Evolutionary conservation across 2,113 vertebrate species (phyloP).

Genomic region (Synodontis membranacea): DNA sequence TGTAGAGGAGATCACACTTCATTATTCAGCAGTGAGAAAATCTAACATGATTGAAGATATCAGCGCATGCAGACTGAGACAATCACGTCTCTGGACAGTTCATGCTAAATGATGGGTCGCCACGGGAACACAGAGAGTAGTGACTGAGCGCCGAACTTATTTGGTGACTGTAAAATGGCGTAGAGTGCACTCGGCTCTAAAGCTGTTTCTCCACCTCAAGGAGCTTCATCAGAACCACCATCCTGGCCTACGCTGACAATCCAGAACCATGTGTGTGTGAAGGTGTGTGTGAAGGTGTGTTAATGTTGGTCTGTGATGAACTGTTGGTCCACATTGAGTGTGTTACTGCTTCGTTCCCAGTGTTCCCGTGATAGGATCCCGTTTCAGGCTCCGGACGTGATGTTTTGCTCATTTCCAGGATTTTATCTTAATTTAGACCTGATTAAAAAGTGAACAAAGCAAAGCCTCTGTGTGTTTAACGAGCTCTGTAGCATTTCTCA

Average conservation of each 20-base stretch:
- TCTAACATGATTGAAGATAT: not conserved
- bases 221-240: not conserved
- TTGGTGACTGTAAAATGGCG: not conserved
- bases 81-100: not conserved
- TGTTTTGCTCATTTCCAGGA: not conserved
- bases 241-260: not conserved
- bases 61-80: not conserved
- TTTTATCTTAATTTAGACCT: not conserved
- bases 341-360: not conserved
- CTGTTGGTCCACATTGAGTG: not conserved
- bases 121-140: not conserved
- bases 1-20: not conserved
- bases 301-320: not conserved
- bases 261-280: not conserved
- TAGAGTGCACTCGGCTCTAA: not conserved
- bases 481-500: not conserved
- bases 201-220: not conserved
- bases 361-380: not conserved
- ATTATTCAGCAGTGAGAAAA: not conserved
- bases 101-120: not conserved
- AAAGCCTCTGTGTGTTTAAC: not conserved
- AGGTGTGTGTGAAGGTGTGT: not conserved
- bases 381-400: not conserved
- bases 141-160: not conserved
- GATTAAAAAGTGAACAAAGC: not conserved